Base-by-base conservation (phyloP, 2,888 invertebrate genomes). In the Cephus runcator region DNA sequence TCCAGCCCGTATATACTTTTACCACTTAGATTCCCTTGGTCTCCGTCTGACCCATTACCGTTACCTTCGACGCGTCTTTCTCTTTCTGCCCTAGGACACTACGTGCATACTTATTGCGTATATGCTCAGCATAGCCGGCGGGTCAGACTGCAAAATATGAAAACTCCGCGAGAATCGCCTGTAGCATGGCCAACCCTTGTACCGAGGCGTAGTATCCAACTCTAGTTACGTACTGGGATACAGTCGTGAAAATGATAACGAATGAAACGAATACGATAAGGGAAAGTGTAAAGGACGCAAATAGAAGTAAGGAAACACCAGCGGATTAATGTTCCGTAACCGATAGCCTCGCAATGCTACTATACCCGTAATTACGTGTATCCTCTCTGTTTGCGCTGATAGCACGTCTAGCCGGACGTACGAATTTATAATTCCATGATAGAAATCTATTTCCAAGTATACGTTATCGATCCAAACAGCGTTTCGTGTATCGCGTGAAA, bases 391-490 rank as follows among this genome's bases (percentile, higher is more conserved):
- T 56, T 56, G 56, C 56, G 2, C 56, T 56, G 56, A 56, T 56
- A 56, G 56, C 23, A 56, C 23, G 56, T 56, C 56, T 56, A 56
- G 56, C 71, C 71, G 33, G 71, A 34, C 12, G 31, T 34, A 71
- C 71, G 71, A 71, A 71, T 71, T 76, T 35, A 71, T 76, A 69
- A 76, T 76, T 76, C 33, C 34, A 56, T 33, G 76, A 69, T 56
- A 74, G 78, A 36, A 81, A 83, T 73, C 79, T 83, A 84, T 81
- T 76, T 82, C 75, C 81, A 77, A 71, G 69, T 77, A 77, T 71
- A 74, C 74, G 34, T 36, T 83, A 84, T 84, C 84, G 84, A 84
- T 84, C 79, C 76, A 34, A 33, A 71, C 36, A 76, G 73, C 75
- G 77, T 81, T 79, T 81, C 77, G 79, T 69, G 71, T 76, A 36